These are phyloP conservation scores for Nematostella vectensis DNA, from an alignment of 92 coral and sea anemone genomes.

Conservation along the genomic window DNA sequence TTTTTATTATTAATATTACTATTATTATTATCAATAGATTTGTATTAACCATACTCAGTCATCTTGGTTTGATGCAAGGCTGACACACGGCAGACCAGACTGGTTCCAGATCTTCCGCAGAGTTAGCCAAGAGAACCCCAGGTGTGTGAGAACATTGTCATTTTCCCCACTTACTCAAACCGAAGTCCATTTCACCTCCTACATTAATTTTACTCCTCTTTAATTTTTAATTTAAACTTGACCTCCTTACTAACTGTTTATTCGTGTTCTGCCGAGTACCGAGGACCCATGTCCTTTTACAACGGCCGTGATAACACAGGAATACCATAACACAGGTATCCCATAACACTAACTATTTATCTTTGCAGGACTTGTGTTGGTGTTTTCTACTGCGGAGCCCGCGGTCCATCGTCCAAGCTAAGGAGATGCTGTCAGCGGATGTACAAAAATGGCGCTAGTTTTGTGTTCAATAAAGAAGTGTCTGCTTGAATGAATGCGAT, in stretches of 20 bases:
- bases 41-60: too few species aligned
- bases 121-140: constrained; percentile 56
- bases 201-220: too few species aligned
- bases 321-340: too few species aligned
- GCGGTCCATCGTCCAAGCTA: constrained; percentile 23
- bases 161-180: too few species aligned
- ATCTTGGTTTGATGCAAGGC: constrained; percentile 50
- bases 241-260: too few species aligned
- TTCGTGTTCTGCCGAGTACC: too few species aligned
- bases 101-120: constrained; percentile 52
- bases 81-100: constrained; percentile 40
- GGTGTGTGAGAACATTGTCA: too few species aligned
- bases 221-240: too few species aligned
- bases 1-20: neutral
- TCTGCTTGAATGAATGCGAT: neutral
- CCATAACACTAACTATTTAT: too few species aligned
- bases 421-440: constrained; percentile 29
- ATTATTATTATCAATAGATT: too few species aligned
- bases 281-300: neutral
- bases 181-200: too few species aligned
- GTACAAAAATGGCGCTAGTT: constrained; percentile 30
- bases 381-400: constrained; percentile 60
- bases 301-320: neutral
- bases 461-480: constrained; percentile 50
- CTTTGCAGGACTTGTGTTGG: constrained; percentile 53